Evolutionary conservation across 1,140 invertebrate species (phyloP).

Genomic region (Diachasmimorpha longicaudata): DNA sequence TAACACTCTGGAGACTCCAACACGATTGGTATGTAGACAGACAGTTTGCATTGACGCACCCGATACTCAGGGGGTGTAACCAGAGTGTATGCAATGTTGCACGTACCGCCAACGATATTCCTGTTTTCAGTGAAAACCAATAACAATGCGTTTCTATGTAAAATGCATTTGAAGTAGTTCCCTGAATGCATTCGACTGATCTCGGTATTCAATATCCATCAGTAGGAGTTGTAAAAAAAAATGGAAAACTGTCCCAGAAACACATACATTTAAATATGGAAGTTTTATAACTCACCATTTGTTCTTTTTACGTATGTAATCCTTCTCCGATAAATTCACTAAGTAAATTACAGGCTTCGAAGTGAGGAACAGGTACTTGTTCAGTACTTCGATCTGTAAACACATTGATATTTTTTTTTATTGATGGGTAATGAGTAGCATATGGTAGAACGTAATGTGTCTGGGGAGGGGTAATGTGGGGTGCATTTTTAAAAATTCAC

Average conservation of each 20-base stretch:
- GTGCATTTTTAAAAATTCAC: background rate
- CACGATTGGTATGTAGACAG: constrained; percentile 6
- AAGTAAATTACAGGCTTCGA: constrained; percentile 98
- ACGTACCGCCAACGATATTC: constrained; percentile 18
- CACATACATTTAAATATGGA: constrained; percentile 3
- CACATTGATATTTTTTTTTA: constrained; percentile 35
- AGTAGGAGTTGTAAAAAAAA: constrained; percentile 2
- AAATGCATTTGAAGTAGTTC: constrained; percentile 25
- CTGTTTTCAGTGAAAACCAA: constrained; percentile 29
- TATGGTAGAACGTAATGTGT: background rate
- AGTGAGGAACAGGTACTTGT: constrained; percentile 97
- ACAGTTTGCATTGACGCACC: constrained; percentile 8
- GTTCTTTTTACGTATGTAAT: constrained; percentile 98
- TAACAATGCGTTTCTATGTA: constrained; percentile 27
- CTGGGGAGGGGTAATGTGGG: background rate
- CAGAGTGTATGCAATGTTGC: background rate
- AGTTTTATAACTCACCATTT: constrained; percentile 77
- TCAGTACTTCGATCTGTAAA: constrained; percentile 92
- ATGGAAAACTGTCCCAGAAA: background rate
- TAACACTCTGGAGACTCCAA: background rate
- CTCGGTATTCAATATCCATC: background rate
- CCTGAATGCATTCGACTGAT: constrained; percentile 18
- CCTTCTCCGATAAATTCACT: constrained; percentile 97
- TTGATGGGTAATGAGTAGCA: background rate
- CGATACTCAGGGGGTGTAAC: background rate